Evolutionary conservation across 2,113 vertebrate genomes (phyloP).

Genomic region (Phyllostomus hastatus): DNA sequence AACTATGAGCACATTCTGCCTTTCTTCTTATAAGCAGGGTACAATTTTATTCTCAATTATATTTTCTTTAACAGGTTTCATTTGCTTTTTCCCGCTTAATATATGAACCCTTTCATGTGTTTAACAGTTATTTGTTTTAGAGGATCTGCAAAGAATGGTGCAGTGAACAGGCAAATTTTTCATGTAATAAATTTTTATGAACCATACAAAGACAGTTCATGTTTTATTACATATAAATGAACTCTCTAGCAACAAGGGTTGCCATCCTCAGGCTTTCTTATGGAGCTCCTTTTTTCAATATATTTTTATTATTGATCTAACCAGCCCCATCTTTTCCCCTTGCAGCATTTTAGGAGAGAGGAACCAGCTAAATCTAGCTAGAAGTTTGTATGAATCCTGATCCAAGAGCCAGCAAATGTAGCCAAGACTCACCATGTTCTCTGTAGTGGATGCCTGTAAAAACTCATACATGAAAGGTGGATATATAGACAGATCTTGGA

Average conservation of each 20-base stretch:
- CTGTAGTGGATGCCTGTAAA: neutral
- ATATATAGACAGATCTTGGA: neutral
- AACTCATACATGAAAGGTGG: neutral
- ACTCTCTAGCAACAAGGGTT: neutral
- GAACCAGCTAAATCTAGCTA: neutral
- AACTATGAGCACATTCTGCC: neutral
- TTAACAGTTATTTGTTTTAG: conserved; percentile 48
- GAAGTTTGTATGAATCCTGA: neutral
- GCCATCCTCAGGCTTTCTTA: neutral
- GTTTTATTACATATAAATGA: conserved; percentile 45
- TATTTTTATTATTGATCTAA: conserved; percentile 11
- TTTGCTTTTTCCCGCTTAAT: conserved; percentile 1
- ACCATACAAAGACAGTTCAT: conserved; percentile 32
- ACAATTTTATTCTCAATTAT: neutral
- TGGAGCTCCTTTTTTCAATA: neutral
- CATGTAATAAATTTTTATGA: conserved; percentile 58
- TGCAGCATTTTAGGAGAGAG: neutral
- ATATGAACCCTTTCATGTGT: neutral
- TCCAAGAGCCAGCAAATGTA: neutral
- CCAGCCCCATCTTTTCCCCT: neutral
- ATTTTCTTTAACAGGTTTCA: conserved; percentile 54
- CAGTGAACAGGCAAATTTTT: conserved; percentile 29
- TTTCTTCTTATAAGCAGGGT: neutral
- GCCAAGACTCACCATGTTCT: neutral
- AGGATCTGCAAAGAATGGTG: conserved; percentile 38